Base-by-base conservation (phyloP, 92 coral and sea anemone genomes). In the Parazoanthus darwini region DNA sequence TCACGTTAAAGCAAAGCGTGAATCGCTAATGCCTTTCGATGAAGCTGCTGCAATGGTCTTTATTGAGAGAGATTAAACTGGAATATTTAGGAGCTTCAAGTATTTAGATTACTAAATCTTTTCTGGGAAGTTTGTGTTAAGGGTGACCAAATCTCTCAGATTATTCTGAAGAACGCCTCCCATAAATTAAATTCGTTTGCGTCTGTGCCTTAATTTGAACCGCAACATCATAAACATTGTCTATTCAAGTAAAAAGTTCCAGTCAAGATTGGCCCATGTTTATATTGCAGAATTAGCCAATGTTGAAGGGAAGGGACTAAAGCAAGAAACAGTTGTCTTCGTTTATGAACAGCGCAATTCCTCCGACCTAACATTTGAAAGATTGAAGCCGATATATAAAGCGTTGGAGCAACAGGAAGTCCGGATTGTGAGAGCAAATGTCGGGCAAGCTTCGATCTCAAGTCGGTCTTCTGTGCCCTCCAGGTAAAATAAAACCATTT, bases 341-440 rank as follows among this genome's bases (percentile, higher is more conserved):
- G 78, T 84, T 33, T 73, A 43, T 84, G 79, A 71, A 46, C 78
- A 84, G 18, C 79, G 70, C 38, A 84, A 84, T 84, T 14, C 87
- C 15, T 84, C 79, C 29, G 79, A 84, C 10, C 51, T 4, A 6
- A 84, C 20, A 3, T 26, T 84, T 16, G 78, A 50, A 68, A 43
- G 68, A 26, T 50, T 84, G 67, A 84, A 51, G 11, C 79, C 87
- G 79, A 68, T 84, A 15, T 26, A 14, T 48, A 33, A 68, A 18
- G 38, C n/a, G 7, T 18, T 72, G 63, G 43, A 22, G 15, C 33
- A 36, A 71, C 87, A 33, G 46, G 20, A 71, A 70, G n/a, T 43
- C 0, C 78, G 63, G 22, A 44, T 39, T 67, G 66, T 82, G 26
- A 68, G 26, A 23, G 58, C 67, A 15, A 71, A 16, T 26, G 87